Conservation (phyloP, 2,888 invertebrate species). For the Fragum whitleyi region DNA sequence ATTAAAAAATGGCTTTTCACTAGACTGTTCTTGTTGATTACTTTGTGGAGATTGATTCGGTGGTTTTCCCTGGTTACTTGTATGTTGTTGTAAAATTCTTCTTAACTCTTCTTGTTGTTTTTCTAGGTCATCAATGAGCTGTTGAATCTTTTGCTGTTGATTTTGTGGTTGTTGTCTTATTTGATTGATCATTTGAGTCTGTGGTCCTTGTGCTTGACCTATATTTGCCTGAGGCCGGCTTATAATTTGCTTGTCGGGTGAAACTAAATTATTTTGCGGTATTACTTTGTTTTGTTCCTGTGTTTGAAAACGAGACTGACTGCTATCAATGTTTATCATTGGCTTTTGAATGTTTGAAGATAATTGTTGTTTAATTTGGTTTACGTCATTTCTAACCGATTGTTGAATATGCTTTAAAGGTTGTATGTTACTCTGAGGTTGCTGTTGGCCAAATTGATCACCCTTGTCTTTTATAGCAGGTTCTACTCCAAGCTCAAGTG, state of each 20-base stretch:
- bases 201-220: slow-evolving; percentile 11
- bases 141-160: slow-evolving; percentile 17
- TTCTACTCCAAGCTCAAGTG: too few species aligned
- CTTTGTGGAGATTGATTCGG: neutral
- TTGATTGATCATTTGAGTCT: neutral
- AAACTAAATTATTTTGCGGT: neutral
- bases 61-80: neutral
- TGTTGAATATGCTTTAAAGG: too few species aligned
- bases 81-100: neutral
- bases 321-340: too few species aligned
- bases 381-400: too few species aligned
- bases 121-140: neutral
- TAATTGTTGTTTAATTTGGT: too few species aligned
- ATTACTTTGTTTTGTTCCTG: too few species aligned
- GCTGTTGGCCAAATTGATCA: too few species aligned
- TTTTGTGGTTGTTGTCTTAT: neutral
- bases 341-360: too few species aligned
- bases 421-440: too few species aligned
- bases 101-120: slow-evolving; percentile 7
- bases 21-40: neutral
- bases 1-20: slow-evolving; percentile 2
- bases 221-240: neutral
- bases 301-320: too few species aligned
- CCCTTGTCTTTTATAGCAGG: too few species aligned
- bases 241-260: neutral